Base-by-base conservation (phyloP, 1,140 invertebrate genomes). In the Heliconius himera region DNA sequence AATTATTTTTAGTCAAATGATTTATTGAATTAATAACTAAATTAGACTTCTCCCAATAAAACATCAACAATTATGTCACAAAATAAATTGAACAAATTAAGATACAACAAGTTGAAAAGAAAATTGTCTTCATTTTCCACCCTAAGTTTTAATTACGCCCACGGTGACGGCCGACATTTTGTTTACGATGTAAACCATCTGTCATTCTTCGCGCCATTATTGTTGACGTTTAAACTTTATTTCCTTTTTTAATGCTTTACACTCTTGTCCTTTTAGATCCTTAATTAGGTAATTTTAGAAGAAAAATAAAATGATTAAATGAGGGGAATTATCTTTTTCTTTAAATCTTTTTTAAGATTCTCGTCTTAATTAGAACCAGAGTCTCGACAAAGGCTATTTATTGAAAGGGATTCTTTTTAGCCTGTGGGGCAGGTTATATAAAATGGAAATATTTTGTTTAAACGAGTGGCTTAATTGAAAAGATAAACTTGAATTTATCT, bases 181-280 rank as follows among this genome's bases (percentile, higher is more conserved):
- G 88, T 88, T 81, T 81, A 80, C 79, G 81, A 79, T 92, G 91
- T 91, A 91, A 93, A 89, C 89, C 87, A 93, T 92, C 91, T 93
- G 91, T 93, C 91, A 93, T 86, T 88, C 81, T 88, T 84, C 74
- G 85, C 86, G 85, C 87, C 87, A 84, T 88, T 85, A 81, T 82
- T 88, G 84, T 86, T 89, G 86, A 90, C 87, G 81, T 85, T 66
- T 66, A 78, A 86, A 85, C 83, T 89, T 87, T 87, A 85, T 87
- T 66, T n/a, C 26, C 22, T 77, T 87, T 87, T 89, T 90, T 84
- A 81, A 82, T 78, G 74, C 74, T 73, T 74, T 82, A 73, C 78
- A 80, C 70, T 83, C 80, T 83, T 80, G 83, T 81, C 71, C 84
- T 89, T 88, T 77, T 33, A 51, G 70, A 77, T 54, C 18, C 38